Evolutionary conservation across 2,797 vertebrate species (phyloP).

Genomic region (Hyperoplus immaculatus): DNA sequence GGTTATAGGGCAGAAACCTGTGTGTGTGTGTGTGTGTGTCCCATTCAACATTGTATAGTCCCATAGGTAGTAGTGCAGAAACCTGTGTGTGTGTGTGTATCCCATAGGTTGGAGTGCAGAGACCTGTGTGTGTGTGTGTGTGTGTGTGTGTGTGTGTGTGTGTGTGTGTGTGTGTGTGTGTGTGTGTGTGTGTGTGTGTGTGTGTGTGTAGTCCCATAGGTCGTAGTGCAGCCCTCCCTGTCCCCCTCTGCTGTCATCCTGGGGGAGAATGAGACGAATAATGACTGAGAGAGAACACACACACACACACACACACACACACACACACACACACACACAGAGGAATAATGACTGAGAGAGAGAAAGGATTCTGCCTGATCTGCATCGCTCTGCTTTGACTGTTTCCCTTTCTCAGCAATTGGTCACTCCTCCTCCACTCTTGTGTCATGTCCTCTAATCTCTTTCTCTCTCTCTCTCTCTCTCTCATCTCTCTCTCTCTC

Average conservation of each 20-base stretch:
- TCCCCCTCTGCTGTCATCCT: conserved; percentile 19
- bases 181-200: conserved; percentile 25
- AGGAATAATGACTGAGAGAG: conserved; percentile 14
- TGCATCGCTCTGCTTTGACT: conserved; percentile 37
- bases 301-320: too few species aligned
- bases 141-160: too few species aligned
- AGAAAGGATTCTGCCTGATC: conserved; percentile 60
- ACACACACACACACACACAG: background rate
- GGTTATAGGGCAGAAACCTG: too few species aligned
- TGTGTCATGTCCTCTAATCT: conserved; percentile 62
- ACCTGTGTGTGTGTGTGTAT: too few species aligned
- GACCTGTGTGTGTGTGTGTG: too few species aligned
- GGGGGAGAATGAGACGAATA: background rate
- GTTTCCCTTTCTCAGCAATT: conserved; percentile 56
- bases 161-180: background rate
- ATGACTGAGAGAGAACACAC: too few species aligned
- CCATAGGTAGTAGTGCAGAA: too few species aligned
- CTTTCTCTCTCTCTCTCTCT: conserved; percentile 15
- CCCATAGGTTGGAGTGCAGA: too few species aligned
- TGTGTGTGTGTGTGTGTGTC: too few species aligned
- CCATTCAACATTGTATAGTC: too few species aligned
- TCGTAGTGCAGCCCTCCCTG: background rate
- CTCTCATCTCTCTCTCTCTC: conserved; percentile 31
- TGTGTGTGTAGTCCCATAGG: conserved; percentile 11
- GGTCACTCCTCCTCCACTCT: conserved; percentile 46